Conservation (phyloP, 2,797 vertebrate species). For the Arrhamphus sclerolepis region DNA sequence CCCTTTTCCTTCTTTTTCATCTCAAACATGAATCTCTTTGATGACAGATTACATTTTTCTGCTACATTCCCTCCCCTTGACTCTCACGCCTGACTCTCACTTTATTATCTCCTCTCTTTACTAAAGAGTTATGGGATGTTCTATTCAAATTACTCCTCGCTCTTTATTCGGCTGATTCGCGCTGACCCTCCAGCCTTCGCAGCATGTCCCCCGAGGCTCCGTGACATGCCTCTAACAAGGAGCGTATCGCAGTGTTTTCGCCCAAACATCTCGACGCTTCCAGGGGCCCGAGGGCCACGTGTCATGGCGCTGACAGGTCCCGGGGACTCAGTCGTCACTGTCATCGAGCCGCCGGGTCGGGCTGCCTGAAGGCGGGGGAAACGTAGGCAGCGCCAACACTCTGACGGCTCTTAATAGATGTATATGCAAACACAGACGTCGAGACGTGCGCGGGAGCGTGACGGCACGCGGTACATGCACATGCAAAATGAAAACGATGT, state of each 20-base stretch:
- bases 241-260: conserved; percentile 70
- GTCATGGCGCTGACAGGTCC: conserved; percentile 69
- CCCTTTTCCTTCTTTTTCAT: not conserved
- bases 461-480: conserved; percentile 12
- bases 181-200: conserved; percentile 48
- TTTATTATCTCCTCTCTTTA: conserved; percentile 32
- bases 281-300: conserved; percentile 52
- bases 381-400: not conserved
- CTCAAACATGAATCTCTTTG: conserved; percentile 35
- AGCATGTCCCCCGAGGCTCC: conserved; percentile 31
- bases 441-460: not conserved
- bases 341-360: conserved; percentile 39
- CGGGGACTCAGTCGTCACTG: conserved; percentile 57
- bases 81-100: conserved; percentile 7
- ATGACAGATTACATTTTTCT: conserved; percentile 18
- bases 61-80: not conserved
- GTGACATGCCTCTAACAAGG: conserved; percentile 63
- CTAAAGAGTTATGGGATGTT: conserved; percentile 30
- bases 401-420: conserved; percentile 11
- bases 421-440: conserved; percentile 24
- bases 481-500: conserved; percentile 44
- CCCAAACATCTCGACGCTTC: conserved; percentile 55
- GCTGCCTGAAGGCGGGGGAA: conserved; percentile 44
- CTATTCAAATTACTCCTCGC: conserved; percentile 37
- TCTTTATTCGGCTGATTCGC: conserved; percentile 35